Percentiles rank a stretch among this genome's conserved stretches.
These are phyloP conservation scores for Sialia sialis DNA, from an alignment of 2,113 vertebrate species.

Conservation along the genomic window DNA sequence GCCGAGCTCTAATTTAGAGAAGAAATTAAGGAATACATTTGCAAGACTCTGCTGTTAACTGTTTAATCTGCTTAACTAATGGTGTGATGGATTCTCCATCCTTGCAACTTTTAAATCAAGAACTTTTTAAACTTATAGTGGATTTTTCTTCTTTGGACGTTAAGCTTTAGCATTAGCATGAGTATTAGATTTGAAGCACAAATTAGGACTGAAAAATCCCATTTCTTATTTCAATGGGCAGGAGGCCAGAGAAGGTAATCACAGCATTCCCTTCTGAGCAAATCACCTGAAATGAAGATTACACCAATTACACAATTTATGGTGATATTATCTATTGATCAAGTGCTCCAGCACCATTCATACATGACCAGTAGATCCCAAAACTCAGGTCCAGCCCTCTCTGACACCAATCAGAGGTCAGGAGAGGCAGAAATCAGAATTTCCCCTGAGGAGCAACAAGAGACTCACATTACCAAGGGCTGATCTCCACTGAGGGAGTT, in stretches of 20 bases:
- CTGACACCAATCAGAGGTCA: background rate
- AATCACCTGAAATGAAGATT: background rate
- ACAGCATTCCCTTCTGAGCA: background rate
- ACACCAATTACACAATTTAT: background rate
- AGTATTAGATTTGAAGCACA: background rate
- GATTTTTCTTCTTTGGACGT: background rate
- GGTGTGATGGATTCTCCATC: background rate
- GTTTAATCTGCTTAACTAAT: slow-evolving; percentile 8
- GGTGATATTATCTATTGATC: background rate
- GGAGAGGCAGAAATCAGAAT: background rate
- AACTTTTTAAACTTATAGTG: background rate
- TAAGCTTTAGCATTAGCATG: background rate
- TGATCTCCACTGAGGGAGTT: rapidly evolving
- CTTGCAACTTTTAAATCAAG: background rate
- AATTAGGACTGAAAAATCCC: background rate
- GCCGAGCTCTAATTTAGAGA: background rate
- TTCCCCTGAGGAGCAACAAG: background rate
- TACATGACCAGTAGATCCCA: background rate
- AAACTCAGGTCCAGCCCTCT: background rate
- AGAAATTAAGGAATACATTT: slow-evolving; percentile 10
- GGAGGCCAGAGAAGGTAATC: background rate
- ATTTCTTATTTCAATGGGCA: background rate
- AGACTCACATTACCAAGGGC: background rate
- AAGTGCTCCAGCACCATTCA: background rate
- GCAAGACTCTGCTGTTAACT: background rate